phyloP scores from a whole-genome alignment of 1,140 invertebrate genomes.

The Batillaria attramentaria region DNA sequence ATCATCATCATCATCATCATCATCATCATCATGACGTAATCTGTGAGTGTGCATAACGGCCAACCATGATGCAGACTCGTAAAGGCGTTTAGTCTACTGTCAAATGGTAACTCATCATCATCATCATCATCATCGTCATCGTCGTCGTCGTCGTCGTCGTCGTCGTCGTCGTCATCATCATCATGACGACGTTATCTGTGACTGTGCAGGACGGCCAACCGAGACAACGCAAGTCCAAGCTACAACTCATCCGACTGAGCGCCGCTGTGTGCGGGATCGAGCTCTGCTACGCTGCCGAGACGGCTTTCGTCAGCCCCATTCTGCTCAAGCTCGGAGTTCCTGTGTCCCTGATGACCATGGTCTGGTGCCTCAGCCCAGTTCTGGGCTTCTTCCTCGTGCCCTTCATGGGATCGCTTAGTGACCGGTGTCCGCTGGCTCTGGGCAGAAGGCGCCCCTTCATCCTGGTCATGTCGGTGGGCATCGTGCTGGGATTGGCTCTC shows the following conservation, averaged over 20 bases:
- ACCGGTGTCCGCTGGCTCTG: conserved; percentile 84
- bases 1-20: no score
- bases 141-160: neutral
- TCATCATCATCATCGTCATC: neutral
- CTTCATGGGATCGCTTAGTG: conserved; percentile 91
- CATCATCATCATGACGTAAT: no score
- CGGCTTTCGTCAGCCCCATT: conserved; percentile 96
- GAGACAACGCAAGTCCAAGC: conserved; percentile 79
- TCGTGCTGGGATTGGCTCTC: conserved; percentile 76
- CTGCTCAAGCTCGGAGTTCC: conserved; percentile 93
- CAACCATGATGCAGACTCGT: no score
- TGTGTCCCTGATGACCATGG: conserved; percentile 92
- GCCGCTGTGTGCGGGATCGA: conserved; percentile 97
- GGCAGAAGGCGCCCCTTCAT: conserved; percentile 94
- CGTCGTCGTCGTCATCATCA: conserved; percentile 11
- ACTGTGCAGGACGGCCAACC: neutral
- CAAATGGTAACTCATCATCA: no score
- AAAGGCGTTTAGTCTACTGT: no score
- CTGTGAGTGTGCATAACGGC: no score
- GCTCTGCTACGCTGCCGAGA: conserved; percentile 97
- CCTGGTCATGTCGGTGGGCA: conserved; percentile 88
- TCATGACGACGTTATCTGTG: conserved; percentile 14
- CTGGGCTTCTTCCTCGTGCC: conserved; percentile 93
- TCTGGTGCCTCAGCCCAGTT: conserved; percentile 87
- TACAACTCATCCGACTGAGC: conserved; percentile 89